Evolutionary conservation across 2,113 vertebrate genomes (phyloP), one percentile per base, ranked within the genome.

Genomic region (Nestor notabilis): DNA sequence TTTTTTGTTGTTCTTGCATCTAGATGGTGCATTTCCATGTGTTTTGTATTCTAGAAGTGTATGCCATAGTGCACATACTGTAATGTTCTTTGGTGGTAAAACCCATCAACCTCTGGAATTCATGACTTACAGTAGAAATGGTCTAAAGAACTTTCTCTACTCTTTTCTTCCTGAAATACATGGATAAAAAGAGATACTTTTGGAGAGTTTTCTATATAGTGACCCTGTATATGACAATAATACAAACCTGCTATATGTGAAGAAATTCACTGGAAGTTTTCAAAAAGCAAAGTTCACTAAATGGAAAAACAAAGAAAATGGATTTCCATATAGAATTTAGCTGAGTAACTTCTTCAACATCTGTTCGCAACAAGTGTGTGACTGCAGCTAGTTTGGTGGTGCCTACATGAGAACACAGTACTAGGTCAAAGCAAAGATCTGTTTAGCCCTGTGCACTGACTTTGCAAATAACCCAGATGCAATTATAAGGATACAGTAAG

Each of bases 51-150:
- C 46, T n/a, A 37, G 18, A 55, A 29, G 8, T 84, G 47, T 49
- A 28, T 55, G 17, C 11, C 47, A 4, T 2, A 0, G 5, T 55
- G 23, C 11, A 23, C 4, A 11, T 66, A 10, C 20, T 47, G 5
- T 49, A 79, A 27, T 68, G 53, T 5, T 63, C 39, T 93, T 69
- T n/a, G 72, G 27, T 18, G 13, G 13, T 68, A 80, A 29, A 21
- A 56, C 9, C 23, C 31, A 29, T 61, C 46, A 74, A 55, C 7
- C 13, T 79, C 31, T 79, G 21, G 23, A 66, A 72, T 33, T 37
- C 8, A 17, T 47, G 33, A 33, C n/a, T 29, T 74, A n/a, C 28
- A 39, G 25, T 37, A 74, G 25, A 75, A 69, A 18, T 43, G 61
- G 21, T 43, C 25, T 37, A 31, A 75, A 69, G 35, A 20, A 28